Percentiles rank a stretch among this genome's conserved stretches.
Conservation (phyloP, 1,140 invertebrate species). For the Ooceraea biroi region DNA sequence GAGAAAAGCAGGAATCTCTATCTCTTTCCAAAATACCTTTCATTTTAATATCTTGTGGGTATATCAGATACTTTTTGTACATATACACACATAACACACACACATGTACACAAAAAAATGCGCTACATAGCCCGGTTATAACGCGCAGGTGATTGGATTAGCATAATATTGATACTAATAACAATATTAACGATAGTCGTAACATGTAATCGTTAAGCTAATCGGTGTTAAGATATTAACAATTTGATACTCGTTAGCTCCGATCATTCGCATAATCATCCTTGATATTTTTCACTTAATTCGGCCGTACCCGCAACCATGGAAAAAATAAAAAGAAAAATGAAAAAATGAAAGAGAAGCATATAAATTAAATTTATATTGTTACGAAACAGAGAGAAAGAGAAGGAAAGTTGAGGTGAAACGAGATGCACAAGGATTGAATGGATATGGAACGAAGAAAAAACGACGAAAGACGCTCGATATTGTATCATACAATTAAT, state of each 20-base stretch:
- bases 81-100: too few relatives aligned
- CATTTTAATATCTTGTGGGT: slow-evolving; percentile 54
- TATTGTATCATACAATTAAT: not conserved
- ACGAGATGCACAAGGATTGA: not conserved
- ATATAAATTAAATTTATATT: slow-evolving; percentile 10
- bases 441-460: not conserved
- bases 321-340: too few relatives aligned
- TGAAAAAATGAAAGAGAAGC: not conserved
- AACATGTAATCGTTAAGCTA: slow-evolving; percentile 54
- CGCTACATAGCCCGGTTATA: not conserved
- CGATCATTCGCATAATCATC: slow-evolving; percentile 35
- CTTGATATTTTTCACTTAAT: slow-evolving; percentile 14
- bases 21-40: slow-evolving; percentile 10
- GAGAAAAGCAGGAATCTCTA: not conserved
- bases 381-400: not conserved
- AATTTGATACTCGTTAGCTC: slow-evolving; percentile 66
- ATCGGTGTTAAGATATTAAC: slow-evolving; percentile 59
- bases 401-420: not conserved
- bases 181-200: slow-evolving; percentile 44
- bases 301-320: slow-evolving; percentile 2
- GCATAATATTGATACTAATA: slow-evolving; percentile 51
- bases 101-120: slow-evolving; percentile 39
- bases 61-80: slow-evolving; percentile 39
- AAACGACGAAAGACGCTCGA: not conserved
- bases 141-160: slow-evolving; percentile 24